These are phyloP conservation scores for Sylvietta virens DNA, from an alignment of 2,113 vertebrate genomes.

Conservation along the genomic window DNA sequence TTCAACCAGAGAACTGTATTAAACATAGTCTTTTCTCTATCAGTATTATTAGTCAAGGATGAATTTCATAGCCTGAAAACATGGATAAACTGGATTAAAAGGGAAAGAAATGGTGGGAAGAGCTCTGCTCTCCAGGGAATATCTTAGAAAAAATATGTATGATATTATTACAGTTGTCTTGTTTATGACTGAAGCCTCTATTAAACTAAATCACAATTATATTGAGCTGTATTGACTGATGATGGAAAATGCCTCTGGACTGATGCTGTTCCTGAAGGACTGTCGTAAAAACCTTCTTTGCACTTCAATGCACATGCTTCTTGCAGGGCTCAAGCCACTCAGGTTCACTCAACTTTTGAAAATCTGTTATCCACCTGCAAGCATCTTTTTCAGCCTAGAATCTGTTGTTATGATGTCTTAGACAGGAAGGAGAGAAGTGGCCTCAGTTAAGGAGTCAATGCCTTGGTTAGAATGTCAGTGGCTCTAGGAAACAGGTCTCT, in stretches of 20 bases:
- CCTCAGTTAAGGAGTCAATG: not conserved
- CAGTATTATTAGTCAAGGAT: conserved; percentile 25
- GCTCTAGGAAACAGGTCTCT: not conserved
- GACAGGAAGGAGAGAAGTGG: not conserved
- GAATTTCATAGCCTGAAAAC: conserved; percentile 2
- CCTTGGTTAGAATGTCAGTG: not conserved
- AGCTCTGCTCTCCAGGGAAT: not conserved
- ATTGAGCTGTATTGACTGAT: not conserved
- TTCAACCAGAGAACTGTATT: conserved; percentile 17
- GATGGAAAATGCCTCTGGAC: not conserved
- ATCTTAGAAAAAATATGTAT: not conserved
- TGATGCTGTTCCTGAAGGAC: not conserved
- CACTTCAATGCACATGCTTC: not conserved
- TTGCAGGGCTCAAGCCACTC: not conserved
- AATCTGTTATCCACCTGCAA: not conserved
- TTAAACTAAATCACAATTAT: not conserved
- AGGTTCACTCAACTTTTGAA: not conserved
- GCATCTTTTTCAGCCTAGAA: not conserved
- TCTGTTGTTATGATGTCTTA: not conserved
- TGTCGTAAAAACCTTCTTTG: not conserved
- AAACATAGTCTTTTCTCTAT: conserved; percentile 21
- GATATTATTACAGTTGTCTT: not conserved
- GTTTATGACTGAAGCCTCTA: not conserved
- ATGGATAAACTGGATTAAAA: conserved; percentile 13
- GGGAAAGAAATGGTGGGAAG: not conserved